phyloP scores from a whole-genome alignment of 2,888 invertebrate species.

The Amphimallon solstitiale region DNA sequence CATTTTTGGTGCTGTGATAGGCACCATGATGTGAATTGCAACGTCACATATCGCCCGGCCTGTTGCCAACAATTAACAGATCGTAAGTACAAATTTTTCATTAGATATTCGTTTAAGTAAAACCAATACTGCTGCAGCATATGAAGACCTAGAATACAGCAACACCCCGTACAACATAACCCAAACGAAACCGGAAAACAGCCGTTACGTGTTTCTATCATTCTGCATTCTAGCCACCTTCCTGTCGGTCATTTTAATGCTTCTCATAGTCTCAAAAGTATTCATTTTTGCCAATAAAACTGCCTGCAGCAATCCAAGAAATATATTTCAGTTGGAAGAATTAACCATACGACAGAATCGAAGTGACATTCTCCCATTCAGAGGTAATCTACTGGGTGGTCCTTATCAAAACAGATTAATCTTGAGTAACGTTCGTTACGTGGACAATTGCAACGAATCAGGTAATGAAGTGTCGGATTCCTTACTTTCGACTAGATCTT shows the following conservation, averaged over 20 bases:
- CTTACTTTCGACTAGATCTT: constrained; percentile 48
- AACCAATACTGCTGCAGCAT: constrained; percentile 49
- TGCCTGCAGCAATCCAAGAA: constrained; percentile 32
- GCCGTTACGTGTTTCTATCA: constrained; percentile 59
- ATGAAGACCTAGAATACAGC: constrained; percentile 57
- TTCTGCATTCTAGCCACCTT: constrained; percentile 57
- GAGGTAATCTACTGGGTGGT: constrained; percentile 22
- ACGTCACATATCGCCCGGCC: constrained; percentile 59
- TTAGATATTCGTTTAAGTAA: neutral
- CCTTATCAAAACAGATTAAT: constrained; percentile 30
- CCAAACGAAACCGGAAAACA: constrained; percentile 51
- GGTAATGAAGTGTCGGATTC: constrained; percentile 54
- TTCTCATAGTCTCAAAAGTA: constrained; percentile 58
- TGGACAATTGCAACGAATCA: constrained; percentile 25
- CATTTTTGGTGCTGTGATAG: constrained; percentile 66
- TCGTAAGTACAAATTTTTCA: constrained; percentile 52
- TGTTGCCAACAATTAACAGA: constrained; percentile 62
- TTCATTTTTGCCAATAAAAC: constrained; percentile 58
- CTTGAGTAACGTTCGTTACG: constrained; percentile 33
- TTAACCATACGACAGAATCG: constrained; percentile 15
- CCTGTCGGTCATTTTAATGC: constrained; percentile 57
- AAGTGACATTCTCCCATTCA: constrained; percentile 7
- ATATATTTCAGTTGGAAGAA: constrained; percentile 23
- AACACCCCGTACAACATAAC: constrained; percentile 51
- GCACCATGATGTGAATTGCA: constrained; percentile 63